A percentile compares a stretch with the other conserved stretches of the same genome.
Conservation (phyloP, 1,140 invertebrate genomes). For the Diabrotica virgifera region DNA sequence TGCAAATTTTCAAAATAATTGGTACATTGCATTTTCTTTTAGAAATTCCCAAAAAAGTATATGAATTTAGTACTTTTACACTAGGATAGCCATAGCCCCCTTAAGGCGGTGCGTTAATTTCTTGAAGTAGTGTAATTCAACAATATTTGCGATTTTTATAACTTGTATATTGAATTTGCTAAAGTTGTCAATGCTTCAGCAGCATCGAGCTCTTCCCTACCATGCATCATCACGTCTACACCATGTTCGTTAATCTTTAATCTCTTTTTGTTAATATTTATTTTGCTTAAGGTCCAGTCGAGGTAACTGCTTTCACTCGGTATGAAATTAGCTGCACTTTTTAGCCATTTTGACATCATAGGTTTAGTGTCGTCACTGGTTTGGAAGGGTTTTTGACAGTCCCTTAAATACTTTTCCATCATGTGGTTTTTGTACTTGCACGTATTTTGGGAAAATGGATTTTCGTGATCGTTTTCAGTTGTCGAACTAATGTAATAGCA, state of each 20-base stretch:
- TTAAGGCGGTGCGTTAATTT: no score
- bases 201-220: conserved; percentile 66
- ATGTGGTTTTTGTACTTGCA: conserved; percentile 57
- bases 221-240: conserved; percentile 46
- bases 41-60: no score
- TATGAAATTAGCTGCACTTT: conserved; percentile 64
- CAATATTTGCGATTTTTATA: no score
- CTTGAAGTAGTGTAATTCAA: no score
- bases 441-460: conserved; percentile 38
- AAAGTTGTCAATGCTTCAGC: conserved; percentile 63
- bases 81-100: no score
- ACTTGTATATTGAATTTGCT: conserved; percentile 42
- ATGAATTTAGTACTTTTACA: no score
- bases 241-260: conserved; percentile 10
- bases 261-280: conserved; percentile 32
- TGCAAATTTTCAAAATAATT: no score
- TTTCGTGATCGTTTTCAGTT: conserved; percentile 42
- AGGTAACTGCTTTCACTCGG: conserved; percentile 65
- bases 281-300: conserved; percentile 51
- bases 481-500: conserved; percentile 48
- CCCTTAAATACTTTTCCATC: conserved; percentile 56
- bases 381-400: conserved; percentile 40
- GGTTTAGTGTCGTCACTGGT: conserved; percentile 49
- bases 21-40: no score
- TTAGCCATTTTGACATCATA: conserved; percentile 63